A percentile compares a stretch with the other conserved stretches of the same genome.
phyloP scores from a whole-genome alignment of 1,140 invertebrate genomes.

The Drosophila micromelanica region DNA sequence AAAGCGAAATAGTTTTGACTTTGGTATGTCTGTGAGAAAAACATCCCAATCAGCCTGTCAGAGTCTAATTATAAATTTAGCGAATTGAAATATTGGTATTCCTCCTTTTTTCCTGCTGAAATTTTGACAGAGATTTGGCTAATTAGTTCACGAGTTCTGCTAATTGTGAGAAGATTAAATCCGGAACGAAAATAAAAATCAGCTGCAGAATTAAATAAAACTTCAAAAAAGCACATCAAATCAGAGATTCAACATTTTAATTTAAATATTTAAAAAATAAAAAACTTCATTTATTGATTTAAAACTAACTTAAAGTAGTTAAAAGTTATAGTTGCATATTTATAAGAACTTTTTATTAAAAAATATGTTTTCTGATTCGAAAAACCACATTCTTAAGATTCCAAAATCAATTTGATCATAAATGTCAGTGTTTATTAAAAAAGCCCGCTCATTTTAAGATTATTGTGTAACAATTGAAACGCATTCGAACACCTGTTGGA shows the following conservation, averaged over 20 bases:
- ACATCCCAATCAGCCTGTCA: background rate
- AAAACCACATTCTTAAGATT: background rate
- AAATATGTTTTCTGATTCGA: too few relatives aligned
- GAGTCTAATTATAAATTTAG: constrained; percentile 49
- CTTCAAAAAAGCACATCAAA: too few relatives aligned
- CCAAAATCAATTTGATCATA: background rate
- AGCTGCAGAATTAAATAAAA: too few relatives aligned
- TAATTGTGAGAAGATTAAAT: background rate
- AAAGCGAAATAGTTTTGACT: constrained; percentile 55
- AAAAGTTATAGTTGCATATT: too few relatives aligned
- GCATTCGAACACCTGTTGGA: constrained; percentile 43
- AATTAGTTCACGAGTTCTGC: constrained; percentile 4
- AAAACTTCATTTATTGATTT: too few relatives aligned
- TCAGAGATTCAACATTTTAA: too few relatives aligned
- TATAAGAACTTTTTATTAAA: too few relatives aligned
- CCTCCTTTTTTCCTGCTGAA: background rate
- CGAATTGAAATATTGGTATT: constrained; percentile 16
- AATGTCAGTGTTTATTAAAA: constrained; percentile 27
- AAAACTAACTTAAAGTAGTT: too few relatives aligned
- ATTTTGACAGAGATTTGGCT: constrained; percentile 2
- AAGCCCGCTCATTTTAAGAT: constrained; percentile 19
- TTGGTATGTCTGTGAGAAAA: background rate
- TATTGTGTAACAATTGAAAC: constrained; percentile 26
- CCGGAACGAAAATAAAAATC: too few relatives aligned
- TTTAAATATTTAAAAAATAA: too few relatives aligned